Conservation (phyloP, 2,797 vertebrate species). For the Diplodus sargus region DNA sequence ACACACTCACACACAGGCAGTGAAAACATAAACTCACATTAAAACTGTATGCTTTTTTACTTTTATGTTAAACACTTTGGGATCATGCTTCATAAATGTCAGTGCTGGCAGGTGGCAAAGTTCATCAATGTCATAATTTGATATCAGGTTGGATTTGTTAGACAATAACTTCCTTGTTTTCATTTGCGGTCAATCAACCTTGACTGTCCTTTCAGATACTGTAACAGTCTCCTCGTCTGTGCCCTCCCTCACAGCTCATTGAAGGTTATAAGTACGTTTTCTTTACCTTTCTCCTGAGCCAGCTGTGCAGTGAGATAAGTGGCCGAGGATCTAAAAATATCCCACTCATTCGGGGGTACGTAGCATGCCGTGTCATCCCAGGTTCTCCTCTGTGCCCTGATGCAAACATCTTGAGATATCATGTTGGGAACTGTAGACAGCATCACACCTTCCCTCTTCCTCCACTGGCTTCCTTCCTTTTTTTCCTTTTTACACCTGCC, state of each 20-base stretch:
- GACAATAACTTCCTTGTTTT: conserved; percentile 1
- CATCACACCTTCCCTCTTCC: conserved; percentile 42
- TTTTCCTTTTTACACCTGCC: neutral
- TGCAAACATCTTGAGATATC: conserved; percentile 67
- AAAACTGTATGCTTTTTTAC: too few relatives aligned
- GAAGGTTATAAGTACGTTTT: conserved; percentile 70
- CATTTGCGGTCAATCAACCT: conserved; percentile 30
- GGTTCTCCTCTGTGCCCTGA: conserved; percentile 60
- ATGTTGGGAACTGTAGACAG: conserved; percentile 53
- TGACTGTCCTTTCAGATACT: conserved; percentile 13
- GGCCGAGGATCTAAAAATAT: conserved; percentile 76
- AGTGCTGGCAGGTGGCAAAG: too few relatives aligned
- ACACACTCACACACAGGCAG: neutral
- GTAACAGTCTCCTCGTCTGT: conserved; percentile 4
- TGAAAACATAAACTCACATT: conserved; percentile 16
- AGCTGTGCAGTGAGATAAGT: conserved; percentile 80
- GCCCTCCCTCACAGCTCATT: conserved; percentile 51
- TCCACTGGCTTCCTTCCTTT: conserved; percentile 17
- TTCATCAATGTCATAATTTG: too few relatives aligned
- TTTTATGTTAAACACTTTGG: too few relatives aligned
- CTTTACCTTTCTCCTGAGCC: conserved; percentile 71
- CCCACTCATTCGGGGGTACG: conserved; percentile 50
- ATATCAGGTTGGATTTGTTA: too few relatives aligned
- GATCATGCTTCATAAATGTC: too few relatives aligned
- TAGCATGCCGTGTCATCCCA: conserved; percentile 68